Conservation (phyloP, 2,113 vertebrate species). For the Aramus guarauna region DNA sequence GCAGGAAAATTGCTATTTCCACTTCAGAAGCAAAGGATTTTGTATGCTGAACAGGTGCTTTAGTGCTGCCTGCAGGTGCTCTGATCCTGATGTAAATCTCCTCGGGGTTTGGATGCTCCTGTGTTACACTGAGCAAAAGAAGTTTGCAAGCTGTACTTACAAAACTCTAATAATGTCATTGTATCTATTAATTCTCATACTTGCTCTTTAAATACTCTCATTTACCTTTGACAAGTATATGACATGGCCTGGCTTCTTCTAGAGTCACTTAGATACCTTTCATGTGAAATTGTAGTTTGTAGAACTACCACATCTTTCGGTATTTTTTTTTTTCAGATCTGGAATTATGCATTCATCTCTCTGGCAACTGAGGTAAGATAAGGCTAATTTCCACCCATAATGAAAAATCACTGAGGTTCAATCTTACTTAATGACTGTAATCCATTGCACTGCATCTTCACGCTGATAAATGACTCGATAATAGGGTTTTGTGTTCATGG, state of each 20-base stretch:
- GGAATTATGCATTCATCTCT: not conserved
- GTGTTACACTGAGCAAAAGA: not conserved
- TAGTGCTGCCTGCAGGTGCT: not conserved
- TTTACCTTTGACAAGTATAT: not conserved
- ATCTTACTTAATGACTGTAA: not conserved
- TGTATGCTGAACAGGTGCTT: not conserved
- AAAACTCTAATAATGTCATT: not conserved
- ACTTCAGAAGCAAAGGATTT: not conserved
- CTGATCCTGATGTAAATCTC: fast-evolving
- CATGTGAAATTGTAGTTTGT: not conserved
- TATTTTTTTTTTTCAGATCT: not conserved
- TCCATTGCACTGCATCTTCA: fast-evolving
- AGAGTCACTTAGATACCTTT: not conserved
- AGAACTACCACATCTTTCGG: too few species aligned
- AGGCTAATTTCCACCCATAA: not conserved
- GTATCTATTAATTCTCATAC: not conserved
- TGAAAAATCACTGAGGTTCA: not conserved
- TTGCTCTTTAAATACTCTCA: not conserved
- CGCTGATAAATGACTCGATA: not conserved
- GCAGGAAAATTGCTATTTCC: not conserved
- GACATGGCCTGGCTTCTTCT: not conserved
- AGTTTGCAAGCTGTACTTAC: not conserved
- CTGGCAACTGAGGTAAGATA: not conserved
- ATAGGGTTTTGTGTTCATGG: not conserved
- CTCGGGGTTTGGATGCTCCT: not conserved